Evolutionary conservation across 2,797 vertebrate species (phyloP).

Genomic region (Darevskia nairensis): DNA sequence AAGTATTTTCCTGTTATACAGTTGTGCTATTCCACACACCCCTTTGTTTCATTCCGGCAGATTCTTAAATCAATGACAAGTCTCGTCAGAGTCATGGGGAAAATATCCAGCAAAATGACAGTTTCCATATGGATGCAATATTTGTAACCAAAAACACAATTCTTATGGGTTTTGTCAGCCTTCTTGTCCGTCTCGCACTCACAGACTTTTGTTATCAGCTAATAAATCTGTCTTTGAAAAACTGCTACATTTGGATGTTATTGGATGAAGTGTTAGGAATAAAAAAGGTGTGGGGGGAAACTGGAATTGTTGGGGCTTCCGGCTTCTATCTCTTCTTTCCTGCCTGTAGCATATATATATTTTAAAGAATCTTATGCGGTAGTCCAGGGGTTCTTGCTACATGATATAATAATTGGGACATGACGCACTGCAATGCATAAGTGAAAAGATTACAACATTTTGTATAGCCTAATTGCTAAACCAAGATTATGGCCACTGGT

Average conservation of each 20-base stretch:
- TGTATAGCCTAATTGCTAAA: background rate
- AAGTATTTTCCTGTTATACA: background rate
- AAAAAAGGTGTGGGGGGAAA: no score
- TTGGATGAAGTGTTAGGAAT: background rate
- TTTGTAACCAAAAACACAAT: constrained; percentile 72
- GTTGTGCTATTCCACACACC: constrained; percentile 14
- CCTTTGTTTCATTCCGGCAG: constrained; percentile 47
- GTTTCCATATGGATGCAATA: constrained; percentile 74
- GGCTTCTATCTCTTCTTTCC: background rate
- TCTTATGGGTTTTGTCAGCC: constrained; percentile 4
- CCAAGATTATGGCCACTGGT: no score
- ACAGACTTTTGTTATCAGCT: constrained; percentile 21
- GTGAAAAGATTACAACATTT: background rate
- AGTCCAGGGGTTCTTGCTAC: background rate
- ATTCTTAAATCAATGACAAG: constrained; percentile 71
- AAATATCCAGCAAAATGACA: constrained; percentile 67
- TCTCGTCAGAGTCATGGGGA: constrained; percentile 53
- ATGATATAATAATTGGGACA: background rate
- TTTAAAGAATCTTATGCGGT: background rate
- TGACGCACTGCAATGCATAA: background rate
- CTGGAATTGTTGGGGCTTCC: background rate
- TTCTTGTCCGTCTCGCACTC: background rate
- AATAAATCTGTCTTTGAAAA: constrained; percentile 21
- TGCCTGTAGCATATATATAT: background rate
- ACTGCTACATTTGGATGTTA: background rate